Percentiles rank a stretch among this genome's conserved stretches.
Evolutionary conservation across 2,797 vertebrate species (phyloP).

Genomic region (Myoxocephalus aenaeus): DNA sequence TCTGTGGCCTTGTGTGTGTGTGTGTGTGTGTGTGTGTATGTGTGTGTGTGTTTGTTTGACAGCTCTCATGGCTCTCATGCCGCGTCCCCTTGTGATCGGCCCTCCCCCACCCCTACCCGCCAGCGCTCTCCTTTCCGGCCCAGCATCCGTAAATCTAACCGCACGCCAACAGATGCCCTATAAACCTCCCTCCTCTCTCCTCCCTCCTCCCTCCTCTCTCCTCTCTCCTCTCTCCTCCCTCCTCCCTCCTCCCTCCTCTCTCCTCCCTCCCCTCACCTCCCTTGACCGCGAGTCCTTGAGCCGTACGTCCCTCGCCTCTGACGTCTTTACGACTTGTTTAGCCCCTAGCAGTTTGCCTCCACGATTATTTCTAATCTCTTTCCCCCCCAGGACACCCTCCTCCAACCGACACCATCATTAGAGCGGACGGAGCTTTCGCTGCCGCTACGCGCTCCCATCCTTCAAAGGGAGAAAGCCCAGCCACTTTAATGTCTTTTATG

Average conservation of each 20-base stretch:
- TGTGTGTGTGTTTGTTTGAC: conserved; percentile 44
- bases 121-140: conserved; percentile 40
- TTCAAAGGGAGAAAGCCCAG: conserved; percentile 47
- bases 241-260: conserved; percentile 21
- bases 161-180: conserved; percentile 72
- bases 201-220: background rate
- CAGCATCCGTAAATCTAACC: conserved; percentile 77
- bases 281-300: conserved; percentile 82
- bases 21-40: conserved; percentile 24
- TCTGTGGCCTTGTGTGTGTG: conserved; percentile 8
- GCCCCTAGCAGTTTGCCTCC: conserved; percentile 72
- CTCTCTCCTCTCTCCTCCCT: conserved; percentile 46
- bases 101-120: background rate
- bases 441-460: conserved; percentile 49
- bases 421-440: conserved; percentile 40
- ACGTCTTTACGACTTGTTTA: conserved; percentile 82
- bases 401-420: conserved; percentile 51
- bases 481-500: conserved; percentile 68
- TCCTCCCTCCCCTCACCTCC: conserved; percentile 40
- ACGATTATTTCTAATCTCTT: conserved; percentile 80
- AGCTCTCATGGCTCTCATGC: conserved; percentile 64
- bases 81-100: conserved; percentile 30
- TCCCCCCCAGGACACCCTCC: conserved; percentile 44
- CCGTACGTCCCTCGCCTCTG: conserved; percentile 70
- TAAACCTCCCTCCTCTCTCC: conserved; percentile 50